Base-by-base conservation (phyloP, 2,797 vertebrate species). In the Poeciliopsis gracilis region DNA sequence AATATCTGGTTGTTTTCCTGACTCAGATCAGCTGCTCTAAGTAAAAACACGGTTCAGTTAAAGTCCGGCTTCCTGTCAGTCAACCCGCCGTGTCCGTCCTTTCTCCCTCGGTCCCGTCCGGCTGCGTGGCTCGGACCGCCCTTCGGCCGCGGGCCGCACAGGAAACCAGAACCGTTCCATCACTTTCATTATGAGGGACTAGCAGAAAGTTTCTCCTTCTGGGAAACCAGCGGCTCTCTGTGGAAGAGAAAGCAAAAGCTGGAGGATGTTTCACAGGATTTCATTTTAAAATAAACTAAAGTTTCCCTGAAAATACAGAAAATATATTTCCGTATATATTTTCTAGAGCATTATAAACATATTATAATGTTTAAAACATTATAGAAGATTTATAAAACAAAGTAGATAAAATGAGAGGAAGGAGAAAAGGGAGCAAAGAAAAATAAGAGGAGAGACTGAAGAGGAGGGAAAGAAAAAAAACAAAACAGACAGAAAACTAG, bases 141-240 rank as follows among this genome's bases (percentile, higher is more conserved):
- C 12, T 41, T 46, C 10, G 67, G 3, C 25, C 20, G 43, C 5
- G 18, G 7, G 0, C 23, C 5, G 20, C 5, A 6, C 6, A 49
- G 75, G 30, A 59, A 79, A 25, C 33, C 0, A 0, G 38, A 4
- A 13, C 2, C 25, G 2, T 0, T 71, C 2, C 28, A 0, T 16
- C 2, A 43, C 83, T 91, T 90, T 91, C 88, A 81, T 12, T 88
- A 46, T 90, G 82, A 88, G 23, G 23, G 45, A 55, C 30, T 5
- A 6, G 43, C 30, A 55, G 36, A 46, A 28, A 66, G 72, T 80
- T 82, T 78, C 84, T 84, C 81, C 73, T 33, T 6, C n/a, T 69
- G 63, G 72, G 23, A 77, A 73, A 15, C 25, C 0, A 38, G 25
- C 30, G 0, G 11, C 30, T 72, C 63, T 78, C 0, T 5, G 9